Evolutionary conservation across 35 echinoderm and acorn worm species (phyloP).

Genomic region (Ophiothrix spiculata): DNA sequence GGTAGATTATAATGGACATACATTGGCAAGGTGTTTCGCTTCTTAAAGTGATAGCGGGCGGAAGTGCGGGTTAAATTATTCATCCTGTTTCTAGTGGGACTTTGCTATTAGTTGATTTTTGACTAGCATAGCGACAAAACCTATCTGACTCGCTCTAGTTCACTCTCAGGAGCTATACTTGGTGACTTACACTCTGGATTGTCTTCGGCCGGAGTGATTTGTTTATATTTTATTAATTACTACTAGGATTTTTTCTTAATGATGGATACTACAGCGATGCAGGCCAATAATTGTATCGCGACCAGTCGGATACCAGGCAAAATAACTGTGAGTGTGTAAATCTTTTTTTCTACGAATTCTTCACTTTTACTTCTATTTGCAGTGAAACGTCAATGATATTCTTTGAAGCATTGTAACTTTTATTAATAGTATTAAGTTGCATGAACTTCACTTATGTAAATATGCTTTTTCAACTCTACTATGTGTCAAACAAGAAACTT

Average conservation of each 20-base stretch:
- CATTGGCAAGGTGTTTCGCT: not conserved
- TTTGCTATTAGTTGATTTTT: not conserved
- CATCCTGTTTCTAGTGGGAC: not conserved
- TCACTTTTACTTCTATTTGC: no score
- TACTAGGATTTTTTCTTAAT: no score
- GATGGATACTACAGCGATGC: conserved; percentile 1
- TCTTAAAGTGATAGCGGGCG: not conserved
- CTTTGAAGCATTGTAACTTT: no score
- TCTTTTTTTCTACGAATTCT: no score
- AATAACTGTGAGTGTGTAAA: not conserved
- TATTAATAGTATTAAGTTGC: no score
- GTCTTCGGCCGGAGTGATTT: not conserved
- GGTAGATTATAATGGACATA: conserved; percentile 4
- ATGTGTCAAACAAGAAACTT: no score
- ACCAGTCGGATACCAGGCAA: not conserved
- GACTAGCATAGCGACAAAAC: not conserved
- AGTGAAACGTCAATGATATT: no score
- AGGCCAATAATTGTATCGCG: not conserved
- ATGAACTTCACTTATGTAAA: no score
- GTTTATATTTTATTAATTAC: not conserved
- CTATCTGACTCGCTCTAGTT: not conserved
- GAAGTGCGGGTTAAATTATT: conserved; percentile 5
- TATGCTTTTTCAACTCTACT: no score
- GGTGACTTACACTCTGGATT: not conserved
- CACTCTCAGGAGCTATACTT: no score